phyloP scores from a whole-genome alignment of 2,113 vertebrate species.

The Hippocampus abdominalis region DNA sequence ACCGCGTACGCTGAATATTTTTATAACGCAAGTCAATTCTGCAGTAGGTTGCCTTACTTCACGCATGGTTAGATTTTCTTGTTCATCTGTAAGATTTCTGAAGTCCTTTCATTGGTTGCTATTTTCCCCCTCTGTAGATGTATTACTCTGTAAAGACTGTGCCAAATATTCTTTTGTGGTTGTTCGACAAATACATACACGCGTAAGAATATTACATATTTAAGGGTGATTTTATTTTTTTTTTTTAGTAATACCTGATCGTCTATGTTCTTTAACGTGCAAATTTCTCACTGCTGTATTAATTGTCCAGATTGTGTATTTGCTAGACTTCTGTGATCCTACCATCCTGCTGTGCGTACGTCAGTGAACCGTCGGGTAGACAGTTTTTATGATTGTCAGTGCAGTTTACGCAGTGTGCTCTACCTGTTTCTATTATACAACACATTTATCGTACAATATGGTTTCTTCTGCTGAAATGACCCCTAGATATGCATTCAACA shows the following conservation, averaged over 20 bases:
- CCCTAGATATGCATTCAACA: conserved; percentile 28
- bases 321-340: conserved; percentile 43
- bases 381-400: conserved; percentile 43
- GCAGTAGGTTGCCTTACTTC: conserved; percentile 88
- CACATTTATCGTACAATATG: conserved; percentile 50
- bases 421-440: conserved; percentile 43
- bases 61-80: conserved; percentile 89
- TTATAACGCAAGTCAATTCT: conserved; percentile 82
- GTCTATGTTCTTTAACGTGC: conserved; percentile 56
- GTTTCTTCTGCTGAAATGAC: conserved; percentile 25
- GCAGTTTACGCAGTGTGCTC: conserved; percentile 46
- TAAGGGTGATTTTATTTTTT: conserved; percentile 35
- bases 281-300: conserved; percentile 46
- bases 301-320: conserved; percentile 48
- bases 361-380: conserved; percentile 51
- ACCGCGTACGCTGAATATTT: conserved; percentile 66
- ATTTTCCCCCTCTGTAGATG: conserved; percentile 34
- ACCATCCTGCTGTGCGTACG: conserved; percentile 45
- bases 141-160: conserved; percentile 56
- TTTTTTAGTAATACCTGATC: conserved; percentile 35
- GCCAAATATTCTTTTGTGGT: conserved; percentile 63
- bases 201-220: conserved; percentile 49
- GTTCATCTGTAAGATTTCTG: conserved; percentile 75
- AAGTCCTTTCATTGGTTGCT: conserved; percentile 58
- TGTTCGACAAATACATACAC: conserved; percentile 50